phyloP scores from a whole-genome alignment of 2,888 invertebrate species.

The Celastrina argiolus region DNA sequence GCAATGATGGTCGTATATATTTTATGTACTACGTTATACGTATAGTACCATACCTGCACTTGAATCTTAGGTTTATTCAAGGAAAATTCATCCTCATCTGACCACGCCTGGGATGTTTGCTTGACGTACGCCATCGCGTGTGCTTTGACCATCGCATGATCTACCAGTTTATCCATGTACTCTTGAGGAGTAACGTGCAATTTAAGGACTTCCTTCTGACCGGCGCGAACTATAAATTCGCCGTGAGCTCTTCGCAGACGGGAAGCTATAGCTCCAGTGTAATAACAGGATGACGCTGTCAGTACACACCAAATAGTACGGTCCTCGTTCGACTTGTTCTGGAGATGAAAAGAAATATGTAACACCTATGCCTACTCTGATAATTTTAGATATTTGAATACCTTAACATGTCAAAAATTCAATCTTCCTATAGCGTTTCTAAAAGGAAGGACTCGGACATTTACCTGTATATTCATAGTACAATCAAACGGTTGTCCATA shows the following conservation, averaged over 20 bases:
- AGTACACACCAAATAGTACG: slow-evolving; percentile 81
- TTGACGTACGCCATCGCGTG: slow-evolving; percentile 84
- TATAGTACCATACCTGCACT: slow-evolving; percentile 79
- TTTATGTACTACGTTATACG: too few relatives aligned
- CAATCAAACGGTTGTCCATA: slow-evolving; percentile 83
- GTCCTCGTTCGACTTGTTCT: slow-evolving; percentile 80
- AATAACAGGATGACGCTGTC: slow-evolving; percentile 81
- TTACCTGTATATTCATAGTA: slow-evolving; percentile 80
- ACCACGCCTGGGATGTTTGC: slow-evolving; percentile 86
- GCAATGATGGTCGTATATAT: too few relatives aligned
- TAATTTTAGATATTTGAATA: neutral
- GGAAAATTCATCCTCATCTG: slow-evolving; percentile 84
- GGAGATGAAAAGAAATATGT: slow-evolving; percentile 30
- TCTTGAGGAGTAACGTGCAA: slow-evolving; percentile 81
- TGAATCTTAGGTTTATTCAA: slow-evolving; percentile 82
- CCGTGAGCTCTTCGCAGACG: slow-evolving; percentile 80
- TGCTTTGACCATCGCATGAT: slow-evolving; percentile 84
- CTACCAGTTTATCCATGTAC: slow-evolving; percentile 83
- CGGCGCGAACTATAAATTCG: slow-evolving; percentile 79
- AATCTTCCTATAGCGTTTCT: neutral
- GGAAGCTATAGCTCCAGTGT: slow-evolving; percentile 83
- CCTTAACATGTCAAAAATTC: neutral
- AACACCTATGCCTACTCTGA: too few relatives aligned
- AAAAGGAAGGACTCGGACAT: neutral
- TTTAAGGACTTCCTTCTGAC: slow-evolving; percentile 80